Percentiles rank a stretch among this genome's conserved stretches.
These are phyloP conservation scores for Notolepis coatsorum DNA, from an alignment of 2,797 vertebrate genomes.

Conservation along the genomic window DNA sequence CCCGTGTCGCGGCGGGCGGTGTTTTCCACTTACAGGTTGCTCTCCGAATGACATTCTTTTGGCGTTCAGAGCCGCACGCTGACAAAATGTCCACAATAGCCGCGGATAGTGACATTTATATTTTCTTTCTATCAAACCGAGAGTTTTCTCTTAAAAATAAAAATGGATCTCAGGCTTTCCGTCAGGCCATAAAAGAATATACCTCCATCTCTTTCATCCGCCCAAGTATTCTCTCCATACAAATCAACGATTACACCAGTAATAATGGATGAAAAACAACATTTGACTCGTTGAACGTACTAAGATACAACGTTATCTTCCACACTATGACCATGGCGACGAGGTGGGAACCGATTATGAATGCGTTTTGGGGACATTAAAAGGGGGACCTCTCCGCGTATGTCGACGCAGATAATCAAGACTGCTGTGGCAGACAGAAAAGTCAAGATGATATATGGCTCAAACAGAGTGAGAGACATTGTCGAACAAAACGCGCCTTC, in stretches of 20 bases:
- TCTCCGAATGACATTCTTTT: constrained; percentile 65
- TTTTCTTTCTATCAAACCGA: neutral
- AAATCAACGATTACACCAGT: constrained; percentile 14
- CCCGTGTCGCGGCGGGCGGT: constrained; percentile 73
- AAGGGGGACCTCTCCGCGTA: constrained; percentile 69
- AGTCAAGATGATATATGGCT: constrained; percentile 87
- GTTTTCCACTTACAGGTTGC: constrained; percentile 55
- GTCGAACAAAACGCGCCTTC: constrained; percentile 77
- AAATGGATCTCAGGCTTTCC: neutral
- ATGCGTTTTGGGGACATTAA: neutral
- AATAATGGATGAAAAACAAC: constrained; percentile 20
- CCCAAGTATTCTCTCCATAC: too few relatives aligned
- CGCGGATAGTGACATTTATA: constrained; percentile 24
- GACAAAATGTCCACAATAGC: constrained; percentile 57
- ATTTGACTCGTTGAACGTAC: constrained; percentile 34
- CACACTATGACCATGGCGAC: constrained; percentile 28
- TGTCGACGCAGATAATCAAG: constrained; percentile 61
- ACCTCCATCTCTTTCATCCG: neutral
- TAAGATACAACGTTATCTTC: constrained; percentile 30
- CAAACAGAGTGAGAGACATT: constrained; percentile 72
- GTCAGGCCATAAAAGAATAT: neutral
- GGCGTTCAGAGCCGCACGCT: constrained; percentile 53
- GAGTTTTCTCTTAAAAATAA: neutral
- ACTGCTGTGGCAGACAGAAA: constrained; percentile 75
- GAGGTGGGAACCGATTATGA: constrained; percentile 26